phyloP scores from a whole-genome alignment of 2,113 vertebrate genomes.

The Collichthys lucidus region DNA sequence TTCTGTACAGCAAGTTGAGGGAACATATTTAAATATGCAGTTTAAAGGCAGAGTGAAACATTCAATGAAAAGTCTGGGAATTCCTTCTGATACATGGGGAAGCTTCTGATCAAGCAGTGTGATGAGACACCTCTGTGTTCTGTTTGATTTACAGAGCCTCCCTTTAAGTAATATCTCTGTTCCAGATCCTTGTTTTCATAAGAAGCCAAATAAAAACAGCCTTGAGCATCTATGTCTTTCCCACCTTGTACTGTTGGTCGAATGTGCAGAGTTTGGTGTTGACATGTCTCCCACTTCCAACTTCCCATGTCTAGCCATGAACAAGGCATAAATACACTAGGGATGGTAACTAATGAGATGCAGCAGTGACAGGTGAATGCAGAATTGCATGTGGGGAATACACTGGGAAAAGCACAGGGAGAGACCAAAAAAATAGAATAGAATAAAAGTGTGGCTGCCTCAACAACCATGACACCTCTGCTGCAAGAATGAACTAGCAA shows the following conservation, averaged over 20 bases:
- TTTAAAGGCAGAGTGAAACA: not conserved
- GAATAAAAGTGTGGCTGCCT: conserved; percentile 19
- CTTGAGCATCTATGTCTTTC: conserved; percentile 1
- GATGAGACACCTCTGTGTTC: not conserved
- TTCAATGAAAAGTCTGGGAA: not conserved
- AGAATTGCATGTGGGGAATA: conserved; percentile 35
- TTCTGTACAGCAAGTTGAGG: not conserved
- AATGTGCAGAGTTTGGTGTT: conserved; percentile 16
- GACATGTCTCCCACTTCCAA: conserved; percentile 33
- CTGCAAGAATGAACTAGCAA: conserved; percentile 14
- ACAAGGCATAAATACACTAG: conserved; percentile 43
- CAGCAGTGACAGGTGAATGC: conserved; percentile 52
- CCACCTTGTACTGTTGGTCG: not conserved
- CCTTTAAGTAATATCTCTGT: conserved; percentile 5
- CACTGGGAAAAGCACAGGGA: not conserved
- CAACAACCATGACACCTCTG: conserved; percentile 31
- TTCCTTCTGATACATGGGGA: not conserved
- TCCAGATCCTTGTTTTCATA: not conserved
- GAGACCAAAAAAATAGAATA: conserved; percentile 38
- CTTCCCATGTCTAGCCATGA: conserved; percentile 41
- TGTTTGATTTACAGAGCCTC: not conserved
- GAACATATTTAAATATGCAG: not conserved
- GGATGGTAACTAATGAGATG: conserved; percentile 52
- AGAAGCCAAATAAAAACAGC: conserved; percentile 12
- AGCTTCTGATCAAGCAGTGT: not conserved